phyloP scores from a whole-genome alignment of 2,888 invertebrate genomes.

The Euzetes globulus region DNA sequence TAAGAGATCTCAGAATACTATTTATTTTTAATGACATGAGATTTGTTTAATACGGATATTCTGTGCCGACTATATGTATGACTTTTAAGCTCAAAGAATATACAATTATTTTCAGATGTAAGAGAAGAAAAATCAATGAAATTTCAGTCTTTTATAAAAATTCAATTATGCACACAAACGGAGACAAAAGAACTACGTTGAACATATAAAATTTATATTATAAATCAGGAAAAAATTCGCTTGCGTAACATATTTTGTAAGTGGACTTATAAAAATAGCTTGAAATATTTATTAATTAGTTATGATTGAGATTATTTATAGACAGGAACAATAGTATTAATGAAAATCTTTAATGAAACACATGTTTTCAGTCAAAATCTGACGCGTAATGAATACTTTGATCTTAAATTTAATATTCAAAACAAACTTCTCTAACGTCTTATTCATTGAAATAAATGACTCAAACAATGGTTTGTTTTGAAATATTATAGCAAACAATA shows the following conservation, averaged over 20 bases:
- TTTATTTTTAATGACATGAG: constrained; percentile 7
- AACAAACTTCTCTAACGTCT: not conserved
- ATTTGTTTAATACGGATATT: not conserved
- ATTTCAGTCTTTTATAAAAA: too few species aligned
- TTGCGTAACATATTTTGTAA: too few species aligned
- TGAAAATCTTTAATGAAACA: too few species aligned
- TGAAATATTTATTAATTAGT: too few species aligned
- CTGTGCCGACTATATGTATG: not conserved
- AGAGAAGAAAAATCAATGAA: not conserved
- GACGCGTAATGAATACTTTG: not conserved
- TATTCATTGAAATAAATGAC: not conserved
- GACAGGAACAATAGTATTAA: too few species aligned
- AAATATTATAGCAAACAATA: not conserved
- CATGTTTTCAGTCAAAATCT: too few species aligned
- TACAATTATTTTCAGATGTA: not conserved
- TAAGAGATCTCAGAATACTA: not conserved
- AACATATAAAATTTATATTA: too few species aligned
- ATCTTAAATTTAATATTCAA: not conserved
- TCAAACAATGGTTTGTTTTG: not conserved
- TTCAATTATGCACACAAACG: too few species aligned
- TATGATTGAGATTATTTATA: too few species aligned
- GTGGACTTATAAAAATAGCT: too few species aligned
- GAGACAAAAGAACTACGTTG: too few species aligned
- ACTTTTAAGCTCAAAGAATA: not conserved
- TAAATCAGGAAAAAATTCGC: too few species aligned